Evolutionary conservation across 2,888 invertebrate genomes (phyloP).

Genomic region (Callyntrura sp.): DNA sequence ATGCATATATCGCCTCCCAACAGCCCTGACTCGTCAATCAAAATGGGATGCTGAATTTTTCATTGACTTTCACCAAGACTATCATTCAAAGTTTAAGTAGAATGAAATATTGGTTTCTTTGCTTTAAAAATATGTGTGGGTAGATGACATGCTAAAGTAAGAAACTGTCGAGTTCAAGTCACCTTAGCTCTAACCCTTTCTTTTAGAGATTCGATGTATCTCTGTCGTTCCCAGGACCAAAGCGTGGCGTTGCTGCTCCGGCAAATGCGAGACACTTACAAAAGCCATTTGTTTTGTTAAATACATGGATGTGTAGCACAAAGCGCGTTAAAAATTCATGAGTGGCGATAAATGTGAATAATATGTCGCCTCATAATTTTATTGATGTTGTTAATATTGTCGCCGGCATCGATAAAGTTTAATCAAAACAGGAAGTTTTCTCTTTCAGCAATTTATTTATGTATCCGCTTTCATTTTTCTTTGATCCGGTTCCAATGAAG

Average conservation of each 20-base stretch:
- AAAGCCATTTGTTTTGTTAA: conserved; percentile 31
- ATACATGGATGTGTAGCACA: neutral
- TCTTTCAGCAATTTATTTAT: conserved; percentile 13
- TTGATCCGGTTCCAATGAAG: neutral
- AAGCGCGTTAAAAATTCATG: conserved; percentile 43
- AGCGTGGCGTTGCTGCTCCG: neutral
- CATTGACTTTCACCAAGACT: conserved; percentile 71
- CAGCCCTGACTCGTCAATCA: conserved; percentile 27
- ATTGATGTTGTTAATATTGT: conserved; percentile 35
- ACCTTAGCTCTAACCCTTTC: neutral
- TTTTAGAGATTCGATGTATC: conserved; percentile 38
- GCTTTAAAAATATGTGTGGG: neutral
- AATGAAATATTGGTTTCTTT: conserved; percentile 55
- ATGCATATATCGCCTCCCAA: conserved; percentile 34
- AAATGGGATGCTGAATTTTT: conserved; percentile 71
- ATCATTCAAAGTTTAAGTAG: conserved; percentile 69
- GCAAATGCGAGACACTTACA: conserved; percentile 1
- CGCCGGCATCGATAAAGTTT: neutral
- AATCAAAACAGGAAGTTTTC: neutral
- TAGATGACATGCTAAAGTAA: neutral
- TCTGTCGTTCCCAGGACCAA: conserved; percentile 16
- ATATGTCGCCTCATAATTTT: conserved; percentile 56
- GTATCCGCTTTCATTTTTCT: neutral
- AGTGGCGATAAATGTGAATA: neutral
- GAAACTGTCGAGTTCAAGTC: conserved; percentile 8